phyloP scores from a whole-genome alignment of 1,140 invertebrate genomes.

The Pentalonia nigronervosa region DNA sequence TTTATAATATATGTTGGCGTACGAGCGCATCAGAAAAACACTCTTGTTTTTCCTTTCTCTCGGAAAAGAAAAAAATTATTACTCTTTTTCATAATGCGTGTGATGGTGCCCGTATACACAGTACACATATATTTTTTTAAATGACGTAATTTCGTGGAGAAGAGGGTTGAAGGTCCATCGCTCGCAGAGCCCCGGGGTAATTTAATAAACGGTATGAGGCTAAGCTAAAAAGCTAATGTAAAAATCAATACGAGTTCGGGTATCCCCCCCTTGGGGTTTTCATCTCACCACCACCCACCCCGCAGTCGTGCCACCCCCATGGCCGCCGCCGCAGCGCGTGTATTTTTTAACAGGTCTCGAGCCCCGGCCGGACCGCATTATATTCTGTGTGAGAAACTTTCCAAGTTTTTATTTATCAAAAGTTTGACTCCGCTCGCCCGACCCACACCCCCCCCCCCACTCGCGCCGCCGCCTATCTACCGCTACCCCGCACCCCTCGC shows the following conservation, averaged over 20 bases:
- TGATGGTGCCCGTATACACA: no score
- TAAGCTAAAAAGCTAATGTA: slow-evolving; percentile 58
- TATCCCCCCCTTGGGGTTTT: slow-evolving; percentile 36
- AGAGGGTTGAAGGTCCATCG: slow-evolving; percentile 39
- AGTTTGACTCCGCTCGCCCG: neutral
- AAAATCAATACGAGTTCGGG: slow-evolving; percentile 57
- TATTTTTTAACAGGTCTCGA: slow-evolving; percentile 57
- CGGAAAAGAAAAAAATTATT: slow-evolving; percentile 22
- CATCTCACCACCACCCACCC: neutral
- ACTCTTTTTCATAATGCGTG: neutral
- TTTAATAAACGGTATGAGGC: slow-evolving; percentile 56
- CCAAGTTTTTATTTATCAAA: slow-evolving; percentile 57
- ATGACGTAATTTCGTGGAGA: slow-evolving; percentile 50
- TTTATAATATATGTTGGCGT: neutral
- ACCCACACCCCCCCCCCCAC: neutral
- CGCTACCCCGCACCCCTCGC: neutral
- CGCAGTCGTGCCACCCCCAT: neutral
- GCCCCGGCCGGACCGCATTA: slow-evolving; percentile 56
- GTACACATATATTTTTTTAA: slow-evolving; percentile 38
- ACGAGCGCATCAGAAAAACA: neutral
- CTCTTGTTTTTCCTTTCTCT: neutral
- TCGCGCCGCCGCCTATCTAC: neutral
- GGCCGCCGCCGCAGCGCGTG: slow-evolving; percentile 8
- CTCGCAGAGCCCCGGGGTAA: slow-evolving; percentile 47
- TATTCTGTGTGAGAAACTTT: slow-evolving; percentile 55